Evolutionary conservation across 2,113 vertebrate genomes (phyloP), one percentile per base, ranked within the genome.

Genomic region (Takifugu bimaculatus): DNA sequence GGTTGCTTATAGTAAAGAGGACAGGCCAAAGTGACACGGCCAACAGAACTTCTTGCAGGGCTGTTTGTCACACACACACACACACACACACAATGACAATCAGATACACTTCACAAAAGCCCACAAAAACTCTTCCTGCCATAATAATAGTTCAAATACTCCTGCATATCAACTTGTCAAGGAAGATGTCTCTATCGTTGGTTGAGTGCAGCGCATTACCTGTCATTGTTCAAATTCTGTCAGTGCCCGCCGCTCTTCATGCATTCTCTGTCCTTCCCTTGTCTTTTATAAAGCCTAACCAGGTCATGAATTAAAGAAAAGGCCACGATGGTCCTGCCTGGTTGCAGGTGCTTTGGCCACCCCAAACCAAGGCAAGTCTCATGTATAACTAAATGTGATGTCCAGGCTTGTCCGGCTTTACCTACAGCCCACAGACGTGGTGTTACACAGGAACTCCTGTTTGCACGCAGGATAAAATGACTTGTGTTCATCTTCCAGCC

Each of bases 161-260:
- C 7, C 48, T 50, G 48, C n/a, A 26, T 26, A 13, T 52, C 11
- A 52, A 2, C 5, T 26, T 14, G 13, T 13, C 13, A 25, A 20
- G 14, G 9, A 5, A 49, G 6, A 20, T 49, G 2, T 14, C 5
- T 54, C 15, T 13, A 1, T 65, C n/a, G 58, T 27, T 2, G 6
- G 20, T 47, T 20, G 43, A 6, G 14, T 43, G 2, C n/a, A 3
- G 54, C 28, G 25, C 42, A 13, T 60, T 83, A 89, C 86, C 88
- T 82, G 65, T 81, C 54, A 65, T 50, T 12, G n/a, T 68, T 45
- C 64, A 29, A 81, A 88, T 89, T 70, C 56, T 87, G 59, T 70
- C 54, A 39, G 51, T 65, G 15, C 47, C 43, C 54, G 59, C 45
- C 55, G 28, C 54, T 60, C 45, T 63, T 55, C 7, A 14, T 64